Evolutionary conservation across 2,888 invertebrate genomes (phyloP).

Genomic region (Dromius quadrimaculatus): DNA sequence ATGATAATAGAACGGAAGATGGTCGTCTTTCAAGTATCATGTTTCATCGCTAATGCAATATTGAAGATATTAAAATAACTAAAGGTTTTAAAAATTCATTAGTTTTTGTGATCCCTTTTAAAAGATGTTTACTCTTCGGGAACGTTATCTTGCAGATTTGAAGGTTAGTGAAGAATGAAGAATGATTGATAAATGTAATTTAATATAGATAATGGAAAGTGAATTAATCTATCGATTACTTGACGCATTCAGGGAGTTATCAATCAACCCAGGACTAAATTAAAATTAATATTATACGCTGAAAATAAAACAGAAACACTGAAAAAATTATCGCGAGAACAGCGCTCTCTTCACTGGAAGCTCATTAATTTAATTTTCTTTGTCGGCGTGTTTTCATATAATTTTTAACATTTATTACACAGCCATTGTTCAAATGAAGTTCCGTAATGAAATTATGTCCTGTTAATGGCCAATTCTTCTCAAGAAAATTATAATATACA

Average conservation of each 20-base stretch:
- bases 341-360: slow-evolving; percentile 31
- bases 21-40: no score
- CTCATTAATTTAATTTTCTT: slow-evolving; percentile 45
- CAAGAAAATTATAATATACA: slow-evolving; percentile 28
- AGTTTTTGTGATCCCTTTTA: slow-evolving; percentile 28
- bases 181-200: slow-evolving; percentile 51
- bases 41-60: no score
- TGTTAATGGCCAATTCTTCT: slow-evolving; percentile 24
- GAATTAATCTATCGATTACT: slow-evolving; percentile 51
- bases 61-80: neutral
- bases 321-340: slow-evolving; percentile 39
- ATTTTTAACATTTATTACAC: slow-evolving; percentile 34
- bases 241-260: slow-evolving; percentile 43
- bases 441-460: slow-evolving; percentile 32
- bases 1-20: no score
- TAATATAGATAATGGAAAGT: slow-evolving; percentile 51
- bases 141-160: slow-evolving; percentile 42
- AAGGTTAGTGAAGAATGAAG: slow-evolving; percentile 44
- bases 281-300: slow-evolving; percentile 47
- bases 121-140: slow-evolving; percentile 48
- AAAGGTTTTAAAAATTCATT: slow-evolving; percentile 37
- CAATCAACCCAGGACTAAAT: slow-evolving; percentile 44
- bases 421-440: slow-evolving; percentile 16
- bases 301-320: slow-evolving; percentile 38
- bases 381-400: slow-evolving; percentile 35